Evolutionary conservation across 2,797 vertebrate genomes (phyloP).

Genomic region (Fistularia tabacaria): DNA sequence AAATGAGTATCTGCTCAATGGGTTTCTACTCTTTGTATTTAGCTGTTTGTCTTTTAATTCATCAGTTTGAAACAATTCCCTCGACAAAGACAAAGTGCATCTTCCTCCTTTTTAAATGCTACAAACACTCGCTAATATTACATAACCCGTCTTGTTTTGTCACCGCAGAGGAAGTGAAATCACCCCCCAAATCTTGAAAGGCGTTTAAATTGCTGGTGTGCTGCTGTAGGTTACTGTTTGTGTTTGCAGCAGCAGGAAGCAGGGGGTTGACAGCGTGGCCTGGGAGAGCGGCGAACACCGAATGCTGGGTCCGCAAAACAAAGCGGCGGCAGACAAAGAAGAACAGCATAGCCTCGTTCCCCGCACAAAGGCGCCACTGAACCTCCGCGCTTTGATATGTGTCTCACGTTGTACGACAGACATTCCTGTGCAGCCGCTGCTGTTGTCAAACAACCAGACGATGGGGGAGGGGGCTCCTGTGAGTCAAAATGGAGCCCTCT

Average conservation of each 20-base stretch:
- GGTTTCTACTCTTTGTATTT: no score
- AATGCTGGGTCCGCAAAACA: slow-evolving; percentile 1
- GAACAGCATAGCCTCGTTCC: slow-evolving; percentile 11
- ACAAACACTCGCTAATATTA: no score
- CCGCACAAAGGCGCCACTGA: slow-evolving; percentile 38
- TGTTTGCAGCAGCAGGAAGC: slow-evolving; percentile 35
- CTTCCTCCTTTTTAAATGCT: no score
- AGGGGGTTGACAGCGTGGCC: slow-evolving; percentile 1
- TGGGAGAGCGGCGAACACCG: background rate
- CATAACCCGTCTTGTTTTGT: no score
- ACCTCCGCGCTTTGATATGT: slow-evolving; percentile 54
- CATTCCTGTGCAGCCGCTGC: slow-evolving; percentile 63
- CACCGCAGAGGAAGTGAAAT: no score
- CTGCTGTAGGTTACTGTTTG: background rate
- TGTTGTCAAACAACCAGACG: slow-evolving; percentile 65
- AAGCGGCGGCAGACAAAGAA: slow-evolving; percentile 27
- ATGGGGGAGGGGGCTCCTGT: slow-evolving; percentile 9
- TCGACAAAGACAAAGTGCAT: no score
- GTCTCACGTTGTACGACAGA: slow-evolving; percentile 64
- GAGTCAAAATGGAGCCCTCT: background rate
- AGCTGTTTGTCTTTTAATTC: no score
- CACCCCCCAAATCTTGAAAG: no score
- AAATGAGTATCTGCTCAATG: no score
- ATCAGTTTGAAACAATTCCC: no score
- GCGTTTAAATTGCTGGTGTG: no score